Conservation (phyloP, 2,113 vertebrate genomes). For the Capricornis sumatraensis region DNA sequence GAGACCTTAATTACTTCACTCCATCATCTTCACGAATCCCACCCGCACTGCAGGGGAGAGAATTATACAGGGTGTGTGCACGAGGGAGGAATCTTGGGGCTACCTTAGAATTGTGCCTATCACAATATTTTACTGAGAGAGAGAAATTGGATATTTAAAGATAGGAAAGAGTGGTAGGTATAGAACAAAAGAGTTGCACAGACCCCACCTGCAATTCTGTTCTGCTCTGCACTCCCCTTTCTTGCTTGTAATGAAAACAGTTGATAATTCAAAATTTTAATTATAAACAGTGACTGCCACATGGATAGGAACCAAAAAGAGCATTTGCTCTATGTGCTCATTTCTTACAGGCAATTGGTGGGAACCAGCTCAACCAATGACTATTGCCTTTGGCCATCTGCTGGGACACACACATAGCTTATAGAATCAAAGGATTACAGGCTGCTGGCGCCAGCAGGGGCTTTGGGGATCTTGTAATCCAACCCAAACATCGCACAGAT, state of each 20-base stretch:
- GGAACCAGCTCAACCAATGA: slow-evolving; percentile 31
- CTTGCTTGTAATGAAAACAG: slow-evolving; percentile 56
- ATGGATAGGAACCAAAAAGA: slow-evolving; percentile 62
- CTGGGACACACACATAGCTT: slow-evolving; percentile 20
- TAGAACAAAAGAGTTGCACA: neutral
- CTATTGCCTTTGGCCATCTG: slow-evolving; percentile 51
- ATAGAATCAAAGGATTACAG: slow-evolving; percentile 29
- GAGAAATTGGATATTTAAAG: neutral
- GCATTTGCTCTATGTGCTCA: slow-evolving; percentile 58
- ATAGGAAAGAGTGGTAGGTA: neutral
- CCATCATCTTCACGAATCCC: neutral
- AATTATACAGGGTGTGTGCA: neutral
- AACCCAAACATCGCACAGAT: neutral
- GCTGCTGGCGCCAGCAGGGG: neutral
- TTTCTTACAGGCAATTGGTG: slow-evolving; percentile 54
- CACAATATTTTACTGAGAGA: neutral
- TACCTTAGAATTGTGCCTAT: neutral
- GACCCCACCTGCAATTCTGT: slow-evolving; percentile 7
- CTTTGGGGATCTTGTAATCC: neutral
- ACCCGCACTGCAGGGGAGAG: neutral
- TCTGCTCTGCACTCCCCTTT: neutral
- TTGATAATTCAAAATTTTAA: slow-evolving; percentile 61
- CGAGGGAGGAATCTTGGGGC: neutral
- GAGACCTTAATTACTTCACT: neutral
- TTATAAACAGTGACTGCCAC: slow-evolving; percentile 56